Conservation (phyloP, 2,888 invertebrate species). For the Ectropis crepuscularia region DNA sequence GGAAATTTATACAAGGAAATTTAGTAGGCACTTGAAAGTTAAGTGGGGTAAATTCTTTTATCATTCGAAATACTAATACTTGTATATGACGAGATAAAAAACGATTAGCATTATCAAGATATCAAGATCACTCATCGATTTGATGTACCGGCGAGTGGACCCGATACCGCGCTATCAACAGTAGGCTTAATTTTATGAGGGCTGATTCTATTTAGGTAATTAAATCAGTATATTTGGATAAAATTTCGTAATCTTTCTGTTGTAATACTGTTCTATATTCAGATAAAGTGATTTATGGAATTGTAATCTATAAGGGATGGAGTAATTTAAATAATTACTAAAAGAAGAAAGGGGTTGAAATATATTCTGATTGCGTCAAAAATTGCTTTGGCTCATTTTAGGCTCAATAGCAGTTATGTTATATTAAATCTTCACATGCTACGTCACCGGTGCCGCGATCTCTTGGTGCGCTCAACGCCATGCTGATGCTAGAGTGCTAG, state of each 20-base stretch:
- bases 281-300: not conserved
- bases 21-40: too few relatives aligned
- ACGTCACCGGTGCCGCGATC: too few relatives aligned
- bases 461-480: too few relatives aligned
- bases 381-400: too few relatives aligned
- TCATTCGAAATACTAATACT: not conserved
- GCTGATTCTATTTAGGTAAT: not conserved
- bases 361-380: too few relatives aligned
- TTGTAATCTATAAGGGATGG: not conserved
- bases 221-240: conserved; percentile 1
- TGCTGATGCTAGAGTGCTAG: too few relatives aligned
- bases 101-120: not conserved
- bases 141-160: conserved; percentile 5
- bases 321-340: too few relatives aligned
- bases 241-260: not conserved
- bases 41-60: too few relatives aligned
- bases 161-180: not conserved
- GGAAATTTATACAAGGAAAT: too few relatives aligned
- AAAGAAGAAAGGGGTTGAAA: too few relatives aligned
- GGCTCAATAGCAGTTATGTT: too few relatives aligned
- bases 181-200: conserved; percentile 1
- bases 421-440: too few relatives aligned
- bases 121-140: conserved; percentile 9
- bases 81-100: conserved; percentile 2
- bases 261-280: not conserved